Conservation (phyloP, 2,113 vertebrate genomes). For the Myotis brandtii region DNA sequence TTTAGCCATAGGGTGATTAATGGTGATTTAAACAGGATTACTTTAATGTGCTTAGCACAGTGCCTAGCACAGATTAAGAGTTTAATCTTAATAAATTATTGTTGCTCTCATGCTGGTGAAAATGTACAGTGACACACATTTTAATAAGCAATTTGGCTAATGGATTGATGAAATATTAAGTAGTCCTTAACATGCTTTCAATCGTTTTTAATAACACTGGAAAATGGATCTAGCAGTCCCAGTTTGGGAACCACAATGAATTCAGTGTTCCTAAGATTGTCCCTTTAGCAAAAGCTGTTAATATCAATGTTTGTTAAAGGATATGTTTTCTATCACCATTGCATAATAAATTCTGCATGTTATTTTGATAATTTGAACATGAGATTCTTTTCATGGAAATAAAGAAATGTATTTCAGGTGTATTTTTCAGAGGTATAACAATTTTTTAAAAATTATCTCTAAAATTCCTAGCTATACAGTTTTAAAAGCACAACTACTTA, state of each 20-base stretch:
- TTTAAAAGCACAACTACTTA: neutral
- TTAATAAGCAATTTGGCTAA: neutral
- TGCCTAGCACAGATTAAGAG: neutral
- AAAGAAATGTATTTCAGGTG: neutral
- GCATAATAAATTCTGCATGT: neutral
- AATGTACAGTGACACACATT: neutral
- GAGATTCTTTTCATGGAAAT: neutral
- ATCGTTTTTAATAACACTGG: neutral
- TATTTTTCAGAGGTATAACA: neutral
- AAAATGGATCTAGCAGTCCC: neutral
- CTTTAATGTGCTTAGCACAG: neutral
- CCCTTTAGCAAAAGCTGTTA: neutral
- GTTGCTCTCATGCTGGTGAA: neutral
- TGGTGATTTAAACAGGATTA: neutral
- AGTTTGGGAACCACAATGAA: neutral
- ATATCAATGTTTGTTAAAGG: neutral
- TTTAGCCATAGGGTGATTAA: neutral
- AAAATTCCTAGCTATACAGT: neutral
- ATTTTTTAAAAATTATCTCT: neutral
- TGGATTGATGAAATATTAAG: neutral
- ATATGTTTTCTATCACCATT: neutral
- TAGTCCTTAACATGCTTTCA: neutral
- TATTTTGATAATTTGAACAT: conserved; percentile 13
- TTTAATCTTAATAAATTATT: conserved; percentile 6
- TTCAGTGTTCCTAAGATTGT: neutral